phyloP scores from a whole-genome alignment of 2,797 vertebrate genomes.

The Phoxinus dragarum region DNA sequence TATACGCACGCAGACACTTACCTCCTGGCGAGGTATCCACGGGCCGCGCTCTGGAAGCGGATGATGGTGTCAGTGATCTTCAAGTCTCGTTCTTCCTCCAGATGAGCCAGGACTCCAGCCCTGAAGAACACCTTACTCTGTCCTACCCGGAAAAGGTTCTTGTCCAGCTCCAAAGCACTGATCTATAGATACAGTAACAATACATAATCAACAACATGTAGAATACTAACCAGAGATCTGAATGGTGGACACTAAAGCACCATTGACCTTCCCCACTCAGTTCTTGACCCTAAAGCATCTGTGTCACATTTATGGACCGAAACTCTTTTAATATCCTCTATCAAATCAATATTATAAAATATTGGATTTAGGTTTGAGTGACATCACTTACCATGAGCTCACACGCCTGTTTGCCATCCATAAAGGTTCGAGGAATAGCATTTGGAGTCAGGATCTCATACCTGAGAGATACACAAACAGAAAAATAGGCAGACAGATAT shows the following conservation, averaged over 20 bases:
- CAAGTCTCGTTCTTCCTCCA: constrained; percentile 91
- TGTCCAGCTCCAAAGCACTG: constrained; percentile 87
- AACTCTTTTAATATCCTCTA: background rate
- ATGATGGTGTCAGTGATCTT: constrained; percentile 95
- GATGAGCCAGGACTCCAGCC: constrained; percentile 88
- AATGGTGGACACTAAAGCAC: background rate
- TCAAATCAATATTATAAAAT: constrained; percentile 12
- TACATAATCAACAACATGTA: background rate
- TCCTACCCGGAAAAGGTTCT: constrained; percentile 88
- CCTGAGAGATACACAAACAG: constrained; percentile 64
- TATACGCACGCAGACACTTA: constrained; percentile 62
- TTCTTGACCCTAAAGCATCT: background rate
- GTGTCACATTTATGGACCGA: background rate
- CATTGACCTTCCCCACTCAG: background rate
- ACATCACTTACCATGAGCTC: constrained; percentile 84
- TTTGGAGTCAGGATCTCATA: constrained; percentile 88
- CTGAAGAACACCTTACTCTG: constrained; percentile 96
- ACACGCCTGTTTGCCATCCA: constrained; percentile 91
- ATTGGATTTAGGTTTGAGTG: background rate
- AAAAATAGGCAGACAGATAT: constrained; percentile 2
- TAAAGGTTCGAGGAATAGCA: constrained; percentile 89
- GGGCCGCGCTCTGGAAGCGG: constrained; percentile 87
- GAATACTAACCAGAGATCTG: background rate
- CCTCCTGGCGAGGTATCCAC: constrained; percentile 89
- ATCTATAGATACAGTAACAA: constrained; percentile 74